Conservation (phyloP, 2,888 invertebrate species). For the Eumerus sabulonum region DNA sequence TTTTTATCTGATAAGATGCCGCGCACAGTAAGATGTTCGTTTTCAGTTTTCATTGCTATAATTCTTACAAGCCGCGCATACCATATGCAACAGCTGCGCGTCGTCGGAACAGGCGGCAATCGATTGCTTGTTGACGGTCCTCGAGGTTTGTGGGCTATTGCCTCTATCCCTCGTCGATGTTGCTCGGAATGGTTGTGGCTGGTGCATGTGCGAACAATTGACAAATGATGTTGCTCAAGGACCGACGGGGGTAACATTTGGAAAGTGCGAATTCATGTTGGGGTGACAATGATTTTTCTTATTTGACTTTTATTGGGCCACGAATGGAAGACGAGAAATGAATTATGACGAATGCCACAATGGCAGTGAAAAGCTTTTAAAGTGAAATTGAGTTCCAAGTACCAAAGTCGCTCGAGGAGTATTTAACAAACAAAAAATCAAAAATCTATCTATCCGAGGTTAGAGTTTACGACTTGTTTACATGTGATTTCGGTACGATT, state of each 20-base stretch:
- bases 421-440: no score
- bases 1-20: conserved; percentile 64
- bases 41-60: conserved; percentile 65
- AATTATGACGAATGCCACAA: conserved; percentile 44
- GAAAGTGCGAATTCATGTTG: conserved; percentile 66
- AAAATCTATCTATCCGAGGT: not conserved
- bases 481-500: not conserved
- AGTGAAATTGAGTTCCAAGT: not conserved
- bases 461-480: conserved; percentile 1
- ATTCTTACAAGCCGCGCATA: conserved; percentile 38
- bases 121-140: conserved; percentile 54
- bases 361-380: conserved; percentile 6
- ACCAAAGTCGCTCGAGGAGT: no score
- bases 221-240: conserved; percentile 58
- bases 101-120: no score
- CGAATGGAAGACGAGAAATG: conserved; percentile 27
- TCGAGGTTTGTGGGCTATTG: conserved; percentile 23
- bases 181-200: conserved; percentile 25
- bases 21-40: conserved; percentile 62
- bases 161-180: conserved; percentile 9
- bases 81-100: conserved; percentile 54
- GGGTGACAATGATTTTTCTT: conserved; percentile 63
- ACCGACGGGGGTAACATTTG: conserved; percentile 52
- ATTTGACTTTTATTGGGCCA: conserved; percentile 60
- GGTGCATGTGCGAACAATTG: conserved; percentile 61